Base-by-base conservation (phyloP, 2,888 invertebrate species). In the Microplitis deprimator region DNA sequence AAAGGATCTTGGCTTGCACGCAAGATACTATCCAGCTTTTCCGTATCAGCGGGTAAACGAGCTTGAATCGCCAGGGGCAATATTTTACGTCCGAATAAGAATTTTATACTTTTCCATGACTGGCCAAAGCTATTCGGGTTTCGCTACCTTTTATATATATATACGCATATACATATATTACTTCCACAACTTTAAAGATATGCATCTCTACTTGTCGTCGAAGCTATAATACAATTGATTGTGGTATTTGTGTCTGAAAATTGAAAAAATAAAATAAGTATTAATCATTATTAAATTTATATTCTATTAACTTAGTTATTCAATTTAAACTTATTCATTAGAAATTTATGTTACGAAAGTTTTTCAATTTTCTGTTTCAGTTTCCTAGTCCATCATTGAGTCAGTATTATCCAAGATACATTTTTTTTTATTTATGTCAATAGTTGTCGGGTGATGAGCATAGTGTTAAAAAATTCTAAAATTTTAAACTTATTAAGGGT, bases 41-140 rank as follows among this genome's bases (percentile, higher is more conserved):
- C 84, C 85, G 86, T 87, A 87, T 87, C 87, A 86, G 80, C 83
- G 87, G 83, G 83, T 86, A 87, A 87, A 86, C 86, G 86, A 86
- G 85, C 84, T 82, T 81, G 83, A 86, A 84, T 83, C 81, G 81
- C 80, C 76, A 79, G 82, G 17, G 70, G 80, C 83, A 82, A 82
- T 87, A 85, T 85, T 84, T 85, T 84, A 84, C 82, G 84, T 85
- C 84, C 82, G 78, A 83, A 85, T 81, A 85, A 85, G 84, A 86
- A 84, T 84, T 86, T 84, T 78, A 50, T 61, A 65, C 61, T 73
- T 70, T 69, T 73, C 68, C 64, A 70, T 73, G 67, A 72, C 64
- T 79, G 76, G 75, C 75, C 76, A 79, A 79, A 79, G 73, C 75
- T 74, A 80, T 80, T 80, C 75, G 76, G 71, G 73, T 79, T 67